Evolutionary conservation across 1,140 invertebrate species (phyloP).

Genomic region (Dysdera silvatica): DNA sequence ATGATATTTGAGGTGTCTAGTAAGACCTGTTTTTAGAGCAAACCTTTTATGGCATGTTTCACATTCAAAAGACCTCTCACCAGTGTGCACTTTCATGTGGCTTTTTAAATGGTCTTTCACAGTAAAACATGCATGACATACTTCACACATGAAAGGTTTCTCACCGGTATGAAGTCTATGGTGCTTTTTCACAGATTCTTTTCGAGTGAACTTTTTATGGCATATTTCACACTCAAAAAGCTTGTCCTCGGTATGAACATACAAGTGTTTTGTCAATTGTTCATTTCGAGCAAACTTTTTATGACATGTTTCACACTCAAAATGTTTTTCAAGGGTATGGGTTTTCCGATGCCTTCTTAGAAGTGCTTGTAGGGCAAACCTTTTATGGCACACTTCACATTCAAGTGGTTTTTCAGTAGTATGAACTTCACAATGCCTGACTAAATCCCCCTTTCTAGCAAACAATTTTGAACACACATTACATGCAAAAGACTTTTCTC

Average conservation of each 20-base stretch:
- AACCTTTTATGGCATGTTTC: background rate
- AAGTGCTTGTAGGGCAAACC: no score
- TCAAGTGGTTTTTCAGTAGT: no score
- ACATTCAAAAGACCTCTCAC: background rate
- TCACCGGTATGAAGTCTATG: conserved; percentile 77
- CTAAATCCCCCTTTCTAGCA: no score
- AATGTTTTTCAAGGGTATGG: conserved; percentile 88
- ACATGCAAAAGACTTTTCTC: background rate
- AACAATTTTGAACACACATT: background rate
- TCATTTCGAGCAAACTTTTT: conserved; percentile 82
- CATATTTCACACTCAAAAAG: conserved; percentile 88
- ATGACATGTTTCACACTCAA: conserved; percentile 81
- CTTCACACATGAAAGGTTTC: conserved; percentile 67
- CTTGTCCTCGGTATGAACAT: conserved; percentile 89
- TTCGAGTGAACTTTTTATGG: conserved; percentile 79
- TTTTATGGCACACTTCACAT: no score
- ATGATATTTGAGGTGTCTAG: background rate
- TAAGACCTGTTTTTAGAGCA: background rate
- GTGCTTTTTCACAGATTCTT: conserved; percentile 83
- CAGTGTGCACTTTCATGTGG: background rate
- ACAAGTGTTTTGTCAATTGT: conserved; percentile 79
- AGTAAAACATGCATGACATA: background rate
- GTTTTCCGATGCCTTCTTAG: conserved; percentile 83
- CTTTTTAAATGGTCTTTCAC: background rate
- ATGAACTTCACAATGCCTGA: no score